These are phyloP conservation scores for Teleopsis dalmanni DNA, from an alignment of 1,140 invertebrate species.

Conservation along the genomic window DNA sequence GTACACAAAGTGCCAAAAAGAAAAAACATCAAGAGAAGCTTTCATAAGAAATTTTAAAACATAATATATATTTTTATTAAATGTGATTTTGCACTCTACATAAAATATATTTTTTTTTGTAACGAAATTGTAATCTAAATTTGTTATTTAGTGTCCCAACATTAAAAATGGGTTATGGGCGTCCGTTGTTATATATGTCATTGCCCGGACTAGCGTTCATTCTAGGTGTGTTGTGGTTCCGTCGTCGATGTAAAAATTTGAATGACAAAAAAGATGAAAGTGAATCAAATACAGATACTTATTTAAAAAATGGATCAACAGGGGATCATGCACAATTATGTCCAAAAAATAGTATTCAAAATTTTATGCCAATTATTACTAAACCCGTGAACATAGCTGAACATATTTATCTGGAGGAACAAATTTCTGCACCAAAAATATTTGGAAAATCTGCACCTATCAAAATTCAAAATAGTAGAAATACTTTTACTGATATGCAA, in stretches of 20 bases:
- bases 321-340: not conserved
- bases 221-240: constrained; percentile 42
- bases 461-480: constrained; percentile 39
- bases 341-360: constrained; percentile 1
- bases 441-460: constrained; percentile 43
- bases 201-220: constrained; percentile 43
- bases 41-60: too few species aligned
- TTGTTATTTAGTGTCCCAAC: too few species aligned
- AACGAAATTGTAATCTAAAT: too few species aligned
- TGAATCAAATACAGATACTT: too few species aligned
- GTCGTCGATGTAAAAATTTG: constrained; percentile 43
- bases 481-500: too few species aligned
- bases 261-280: too few species aligned
- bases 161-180: constrained; percentile 45
- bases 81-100: too few species aligned
- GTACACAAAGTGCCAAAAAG: too few species aligned
- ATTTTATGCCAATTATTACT: constrained; percentile 4
- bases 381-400: constrained; percentile 11
- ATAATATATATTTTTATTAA: too few species aligned
- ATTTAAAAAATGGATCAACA: constrained; percentile 1
- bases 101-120: too few species aligned
- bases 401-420: constrained; percentile 15
- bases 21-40: too few species aligned
- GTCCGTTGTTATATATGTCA: constrained; percentile 42
- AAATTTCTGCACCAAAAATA: constrained; percentile 30